Percentiles rank a stretch among this genome's conserved stretches.
phyloP scores from a whole-genome alignment of 2,797 vertebrate species.

The Aeoliscus strigatus region DNA sequence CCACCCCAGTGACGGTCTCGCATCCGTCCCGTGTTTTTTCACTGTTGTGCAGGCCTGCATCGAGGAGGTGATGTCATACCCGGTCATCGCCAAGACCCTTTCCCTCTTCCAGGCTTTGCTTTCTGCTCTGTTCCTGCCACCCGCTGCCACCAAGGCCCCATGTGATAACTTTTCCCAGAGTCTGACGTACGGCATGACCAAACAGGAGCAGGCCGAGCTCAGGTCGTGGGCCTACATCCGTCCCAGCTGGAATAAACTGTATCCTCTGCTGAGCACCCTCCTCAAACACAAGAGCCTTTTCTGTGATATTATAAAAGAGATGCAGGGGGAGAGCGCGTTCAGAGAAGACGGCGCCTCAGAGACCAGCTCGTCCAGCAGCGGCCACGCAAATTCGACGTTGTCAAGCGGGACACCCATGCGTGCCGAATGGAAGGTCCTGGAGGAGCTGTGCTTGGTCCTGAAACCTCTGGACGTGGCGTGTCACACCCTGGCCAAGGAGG shows the following conservation, averaged over 20 bases:
- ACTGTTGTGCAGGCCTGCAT: slow-evolving; percentile 64
- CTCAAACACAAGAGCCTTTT: slow-evolving; percentile 47
- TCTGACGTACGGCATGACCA: slow-evolving; percentile 32
- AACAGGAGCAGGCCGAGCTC: slow-evolving; percentile 41
- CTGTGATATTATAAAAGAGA: slow-evolving; percentile 37
- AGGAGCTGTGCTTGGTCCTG: slow-evolving; percentile 68
- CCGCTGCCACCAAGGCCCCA: slow-evolving; percentile 2
- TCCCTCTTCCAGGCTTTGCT: slow-evolving; percentile 51
- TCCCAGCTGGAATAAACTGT: slow-evolving; percentile 59
- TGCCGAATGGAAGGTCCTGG: slow-evolving; percentile 69
- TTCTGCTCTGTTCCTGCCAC: slow-evolving; percentile 28
- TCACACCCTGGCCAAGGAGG: slow-evolving; percentile 72
- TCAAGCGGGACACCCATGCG: neutral
- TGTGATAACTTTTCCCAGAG: slow-evolving; percentile 14
- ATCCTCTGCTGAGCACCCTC: slow-evolving; percentile 47
- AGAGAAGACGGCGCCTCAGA: slow-evolving; percentile 29
- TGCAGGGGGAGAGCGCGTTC: slow-evolving; percentile 17
- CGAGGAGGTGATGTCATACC: slow-evolving; percentile 65
- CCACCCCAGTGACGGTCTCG: slow-evolving; percentile 21
- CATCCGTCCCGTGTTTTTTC: slow-evolving; percentile 68
- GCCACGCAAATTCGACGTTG: slow-evolving; percentile 12
- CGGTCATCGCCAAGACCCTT: slow-evolving; percentile 53
- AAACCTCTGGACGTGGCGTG: slow-evolving; percentile 76
- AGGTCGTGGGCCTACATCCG: slow-evolving; percentile 48
- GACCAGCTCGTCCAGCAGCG: slow-evolving; percentile 13